Base-by-base conservation (phyloP, 1,140 invertebrate genomes). In the Brachionus rotundiformis region DNA sequence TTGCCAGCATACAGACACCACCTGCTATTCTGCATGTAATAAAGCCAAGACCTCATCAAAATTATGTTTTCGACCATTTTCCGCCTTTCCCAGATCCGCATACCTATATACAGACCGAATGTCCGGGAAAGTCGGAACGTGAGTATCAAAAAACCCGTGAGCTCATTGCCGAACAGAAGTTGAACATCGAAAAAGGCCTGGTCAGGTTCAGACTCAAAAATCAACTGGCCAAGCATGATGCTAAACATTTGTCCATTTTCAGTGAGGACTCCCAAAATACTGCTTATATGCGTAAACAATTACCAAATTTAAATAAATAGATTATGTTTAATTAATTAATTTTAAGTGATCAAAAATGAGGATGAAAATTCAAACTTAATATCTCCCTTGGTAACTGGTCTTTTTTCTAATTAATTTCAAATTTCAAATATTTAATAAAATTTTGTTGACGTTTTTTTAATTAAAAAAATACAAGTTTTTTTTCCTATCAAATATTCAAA, bases 51-150 rank as follows among this genome's bases (percentile, higher is more conserved):
- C 68, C 68, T 13, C 68, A 73, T 73, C 41, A 41, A 25, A 44
- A 31, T 61, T 79, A 79, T 19, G 54, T 79, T 29, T 59, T 33
- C 16, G 76, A 79, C 16, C 76, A 79, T n/a, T 79, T 79, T 79
- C 76, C 76, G 8, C 59, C 76, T 31, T 79, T 79, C 27, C 76
- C 76, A 1, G 76, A 79, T 79, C 76, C 76, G 4, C 76, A 79
- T 23, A 79, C 76, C 5, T 79, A 79, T 23, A 79, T 79, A 7
- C 47, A 39, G 19, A 79, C 76, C 2, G 47, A 79, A 79, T 79
- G 47, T 54, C 31, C 44, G 27, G 31, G 44, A 6, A 63, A 59
- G 31, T 31, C 47, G 10, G 76, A 59, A 25, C 44, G 76, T 27
- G 76, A 79, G 19, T 79, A 79, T 11, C 76, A 79, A 59, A 54